Evolutionary conservation across 23 tunicate species (phyloP).

Genomic region (Pegea sp.): DNA sequence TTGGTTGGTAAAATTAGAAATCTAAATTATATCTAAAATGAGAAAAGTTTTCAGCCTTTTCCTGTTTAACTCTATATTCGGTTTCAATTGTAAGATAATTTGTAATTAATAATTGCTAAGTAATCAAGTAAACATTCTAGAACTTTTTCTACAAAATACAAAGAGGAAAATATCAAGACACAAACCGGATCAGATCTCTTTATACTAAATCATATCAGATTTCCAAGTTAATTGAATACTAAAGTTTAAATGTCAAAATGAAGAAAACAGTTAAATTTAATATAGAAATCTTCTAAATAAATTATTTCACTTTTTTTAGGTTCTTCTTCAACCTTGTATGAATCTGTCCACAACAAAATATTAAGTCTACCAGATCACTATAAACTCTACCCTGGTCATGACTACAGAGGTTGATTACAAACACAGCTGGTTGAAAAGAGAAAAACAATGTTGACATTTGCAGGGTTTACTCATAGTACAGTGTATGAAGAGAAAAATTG

Average conservation of each 20-base stretch:
- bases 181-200: not conserved
- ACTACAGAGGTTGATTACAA: conserved; percentile 23
- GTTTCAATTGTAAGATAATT: too few relatives aligned
- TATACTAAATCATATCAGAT: not conserved
- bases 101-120: too few relatives aligned
- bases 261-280: too few relatives aligned
- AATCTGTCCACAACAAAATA: conserved; percentile 29
- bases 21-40: too few relatives aligned
- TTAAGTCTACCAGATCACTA: conserved; percentile 25
- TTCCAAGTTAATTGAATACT: not conserved
- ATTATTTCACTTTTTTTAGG: too few relatives aligned
- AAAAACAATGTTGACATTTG: not conserved
- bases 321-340: conserved; percentile 19
- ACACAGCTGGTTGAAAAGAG: not conserved
- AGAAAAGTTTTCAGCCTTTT: too few relatives aligned
- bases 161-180: too few relatives aligned
- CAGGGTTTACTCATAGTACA: conserved; percentile 16
- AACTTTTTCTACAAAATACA: too few relatives aligned
- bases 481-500: conserved; percentile 41
- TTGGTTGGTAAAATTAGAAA: too few relatives aligned
- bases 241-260: not conserved
- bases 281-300: too few relatives aligned
- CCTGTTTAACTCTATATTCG: too few relatives aligned
- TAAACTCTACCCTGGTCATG: conserved; percentile 47
- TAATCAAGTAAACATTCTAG: too few relatives aligned